These are phyloP conservation scores for Tanypteryx hageni DNA, from an alignment of 2,888 invertebrate genomes.

Conservation along the genomic window DNA sequence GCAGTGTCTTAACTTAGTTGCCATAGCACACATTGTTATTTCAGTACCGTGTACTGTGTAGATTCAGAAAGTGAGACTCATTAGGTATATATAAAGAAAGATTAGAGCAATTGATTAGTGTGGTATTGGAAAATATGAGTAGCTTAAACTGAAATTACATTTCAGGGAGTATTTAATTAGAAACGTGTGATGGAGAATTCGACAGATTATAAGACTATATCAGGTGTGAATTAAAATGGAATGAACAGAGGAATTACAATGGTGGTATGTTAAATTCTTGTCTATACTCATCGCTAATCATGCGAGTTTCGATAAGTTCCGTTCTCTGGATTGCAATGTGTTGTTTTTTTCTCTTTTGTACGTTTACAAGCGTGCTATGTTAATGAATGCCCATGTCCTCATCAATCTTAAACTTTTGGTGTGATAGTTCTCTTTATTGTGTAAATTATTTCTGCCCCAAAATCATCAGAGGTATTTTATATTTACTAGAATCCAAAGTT, in stretches of 20 bases:
- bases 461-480: not conserved
- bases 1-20: constrained; percentile 61
- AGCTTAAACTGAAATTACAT: not conserved
- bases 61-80: constrained; percentile 41
- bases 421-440: not conserved
- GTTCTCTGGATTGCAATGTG: not conserved
- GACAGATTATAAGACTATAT: not conserved
- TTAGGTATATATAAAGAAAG: constrained; percentile 13
- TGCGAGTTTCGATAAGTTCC: not conserved
- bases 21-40: constrained; percentile 43
- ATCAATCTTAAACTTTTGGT: not conserved
- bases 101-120: not conserved
- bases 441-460: not conserved
- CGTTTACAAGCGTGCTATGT: not conserved
- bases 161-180: constrained; percentile 13
- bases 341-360: not conserved
- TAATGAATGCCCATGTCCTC: not conserved
- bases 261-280: not conserved
- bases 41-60: constrained; percentile 62
- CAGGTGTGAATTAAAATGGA: not conserved
- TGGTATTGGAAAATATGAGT: not conserved
- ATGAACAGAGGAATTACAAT: not conserved
- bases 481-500: not conserved
- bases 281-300: not conserved
- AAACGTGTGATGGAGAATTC: not conserved